phyloP scores from a whole-genome alignment of 1,140 invertebrate species.

The Eubasilissa regina region DNA sequence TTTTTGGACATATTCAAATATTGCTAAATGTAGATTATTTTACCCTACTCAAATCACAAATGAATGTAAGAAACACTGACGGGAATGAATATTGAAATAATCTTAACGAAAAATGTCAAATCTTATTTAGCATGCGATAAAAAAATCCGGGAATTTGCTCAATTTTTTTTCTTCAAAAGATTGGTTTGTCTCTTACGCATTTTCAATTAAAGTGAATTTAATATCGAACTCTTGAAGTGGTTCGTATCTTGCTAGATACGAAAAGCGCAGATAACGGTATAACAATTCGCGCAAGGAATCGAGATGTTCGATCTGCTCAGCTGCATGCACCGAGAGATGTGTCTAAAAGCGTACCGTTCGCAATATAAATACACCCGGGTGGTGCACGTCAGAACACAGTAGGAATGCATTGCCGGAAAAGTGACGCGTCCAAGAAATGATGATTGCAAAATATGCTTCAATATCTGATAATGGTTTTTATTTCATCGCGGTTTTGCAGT shows the following conservation, averaged over 20 bases:
- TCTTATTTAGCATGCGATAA: no score
- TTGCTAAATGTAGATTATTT: no score
- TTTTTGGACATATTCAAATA: no score
- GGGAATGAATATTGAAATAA: no score
- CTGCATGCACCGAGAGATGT: neutral
- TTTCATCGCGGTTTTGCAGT: neutral
- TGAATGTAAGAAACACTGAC: no score
- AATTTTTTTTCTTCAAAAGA: no score
- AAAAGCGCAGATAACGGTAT: neutral
- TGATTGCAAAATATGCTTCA: conserved; percentile 11
- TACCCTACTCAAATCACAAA: no score
- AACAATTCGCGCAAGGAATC: neutral
- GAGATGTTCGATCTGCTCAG: neutral
- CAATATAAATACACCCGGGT: conserved; percentile 24
- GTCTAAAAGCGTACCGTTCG: conserved; percentile 3
- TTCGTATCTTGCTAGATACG: neutral
- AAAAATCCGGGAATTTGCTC: no score
- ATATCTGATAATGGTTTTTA: conserved; percentile 11
- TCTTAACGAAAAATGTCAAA: no score
- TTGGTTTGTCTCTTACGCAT: no score
- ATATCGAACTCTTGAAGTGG: neutral
- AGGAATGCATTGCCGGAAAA: conserved; percentile 2
- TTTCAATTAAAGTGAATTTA: no score
- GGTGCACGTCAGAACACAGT: neutral
- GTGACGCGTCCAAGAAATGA: neutral